Conservation (phyloP, 30 jellyfish, hydroid and myxozoan genomes). For the Clytia hemisphaerica region DNA sequence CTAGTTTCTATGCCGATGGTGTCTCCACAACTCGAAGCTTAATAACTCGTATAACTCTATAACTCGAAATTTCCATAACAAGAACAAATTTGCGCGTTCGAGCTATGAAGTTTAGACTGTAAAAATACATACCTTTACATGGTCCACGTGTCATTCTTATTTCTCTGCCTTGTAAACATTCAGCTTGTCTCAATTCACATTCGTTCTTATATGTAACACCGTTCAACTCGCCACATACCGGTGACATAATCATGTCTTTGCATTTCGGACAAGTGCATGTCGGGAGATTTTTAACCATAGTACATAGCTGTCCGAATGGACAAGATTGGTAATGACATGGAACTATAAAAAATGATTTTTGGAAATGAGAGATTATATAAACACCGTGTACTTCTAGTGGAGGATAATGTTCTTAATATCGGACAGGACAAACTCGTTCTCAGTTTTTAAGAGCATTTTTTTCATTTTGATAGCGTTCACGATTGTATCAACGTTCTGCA, state of each 20-base stretch:
- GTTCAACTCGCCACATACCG: constrained; percentile 79
- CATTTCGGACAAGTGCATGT: constrained; percentile 63
- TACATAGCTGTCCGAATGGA: constrained; percentile 62
- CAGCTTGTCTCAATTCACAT: constrained; percentile 73
- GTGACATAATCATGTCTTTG: constrained; percentile 26
- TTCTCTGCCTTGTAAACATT: constrained; percentile 52
- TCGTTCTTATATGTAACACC: constrained; percentile 50
- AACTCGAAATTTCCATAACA: neutral
- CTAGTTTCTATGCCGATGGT: too few species aligned
- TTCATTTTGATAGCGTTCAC: too few species aligned
- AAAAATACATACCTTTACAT: constrained; percentile 41
- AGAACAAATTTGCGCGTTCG: too few species aligned
- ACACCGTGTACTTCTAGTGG: too few species aligned
- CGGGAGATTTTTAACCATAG: constrained; percentile 37
- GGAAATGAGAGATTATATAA: neutral
- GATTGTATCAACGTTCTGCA: too few species aligned
- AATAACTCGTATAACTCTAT: too few species aligned
- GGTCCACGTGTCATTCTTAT: constrained; percentile 52
- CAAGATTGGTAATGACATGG: constrained; percentile 43
- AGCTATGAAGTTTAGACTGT: too few species aligned
- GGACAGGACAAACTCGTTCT: too few species aligned
- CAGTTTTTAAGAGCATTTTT: too few species aligned
- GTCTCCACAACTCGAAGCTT: too few species aligned
- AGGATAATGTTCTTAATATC: too few species aligned
- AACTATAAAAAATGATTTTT: constrained; percentile 7